A percentile compares a stretch with the other conserved stretches of the same genome.
Evolutionary conservation across 2,888 invertebrate genomes (phyloP).

Genomic region (Nowickia ferox): DNA sequence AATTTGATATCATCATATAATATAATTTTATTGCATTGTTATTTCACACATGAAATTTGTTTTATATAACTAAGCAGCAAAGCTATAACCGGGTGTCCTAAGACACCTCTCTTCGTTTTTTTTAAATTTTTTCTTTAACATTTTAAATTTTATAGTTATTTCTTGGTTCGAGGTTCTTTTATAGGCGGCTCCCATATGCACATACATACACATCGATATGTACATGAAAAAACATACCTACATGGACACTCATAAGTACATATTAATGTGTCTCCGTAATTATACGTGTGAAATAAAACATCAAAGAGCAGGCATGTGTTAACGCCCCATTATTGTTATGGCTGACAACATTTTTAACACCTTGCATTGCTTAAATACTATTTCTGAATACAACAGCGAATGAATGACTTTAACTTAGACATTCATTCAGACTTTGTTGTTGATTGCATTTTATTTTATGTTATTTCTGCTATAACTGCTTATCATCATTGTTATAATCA

Average conservation of each 20-base stretch:
- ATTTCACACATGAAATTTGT: too few relatives aligned
- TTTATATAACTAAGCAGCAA: too few relatives aligned
- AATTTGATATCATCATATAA: too few relatives aligned
- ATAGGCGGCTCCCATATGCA: neutral
- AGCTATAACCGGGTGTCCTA: too few relatives aligned
- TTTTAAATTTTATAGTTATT: neutral
- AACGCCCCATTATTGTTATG: slow-evolving; percentile 71
- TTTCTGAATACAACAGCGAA: slow-evolving; percentile 18
- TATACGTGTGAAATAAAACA: slow-evolving; percentile 71
- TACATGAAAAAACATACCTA: too few relatives aligned
- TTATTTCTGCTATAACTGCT: slow-evolving; percentile 23
- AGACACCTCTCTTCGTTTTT: too few relatives aligned
- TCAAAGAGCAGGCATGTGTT: slow-evolving; percentile 71
- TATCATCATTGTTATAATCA: slow-evolving; percentile 30
- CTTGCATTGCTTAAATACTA: slow-evolving; percentile 60
- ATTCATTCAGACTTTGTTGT: slow-evolving; percentile 26
- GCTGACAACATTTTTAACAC: slow-evolving; percentile 72
- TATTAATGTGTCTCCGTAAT: slow-evolving; percentile 62
- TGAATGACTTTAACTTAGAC: slow-evolving; percentile 17
- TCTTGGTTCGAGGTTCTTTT: neutral
- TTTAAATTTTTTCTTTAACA: slow-evolving; percentile 13
- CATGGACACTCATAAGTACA: neutral
- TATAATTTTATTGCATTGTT: too few relatives aligned
- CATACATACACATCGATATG: too few relatives aligned
- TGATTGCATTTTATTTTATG: neutral